Evolutionary conservation across 2,113 vertebrate genomes (phyloP), one percentile per base, ranked within the genome.

Genomic region (Leucoraja erinaceus): DNA sequence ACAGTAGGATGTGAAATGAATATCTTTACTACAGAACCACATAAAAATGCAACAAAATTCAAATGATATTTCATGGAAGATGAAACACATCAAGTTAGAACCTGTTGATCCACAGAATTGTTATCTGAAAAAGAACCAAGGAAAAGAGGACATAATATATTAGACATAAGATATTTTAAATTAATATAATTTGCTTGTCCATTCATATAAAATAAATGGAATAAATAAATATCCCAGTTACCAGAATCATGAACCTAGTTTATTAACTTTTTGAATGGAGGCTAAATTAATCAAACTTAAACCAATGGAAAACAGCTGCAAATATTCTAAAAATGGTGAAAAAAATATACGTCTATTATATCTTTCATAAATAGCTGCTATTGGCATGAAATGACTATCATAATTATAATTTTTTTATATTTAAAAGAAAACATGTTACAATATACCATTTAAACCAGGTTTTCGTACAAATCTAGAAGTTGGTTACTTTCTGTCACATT

Each of bases 21-120:
- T 83, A 94, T 61, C 28, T 56, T 92, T 83, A 70, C 79, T 61
- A 93, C 76, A 61, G 72, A 93, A 70, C 79, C 33, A 94, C 93
- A 33, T 14, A 56, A 72, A 92, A 93, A 93, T 95, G 96, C 95
- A 95, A 95, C 94, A 94, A 93, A 96, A 96, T 96, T 95, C 94
- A 96, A 94, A 96, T 93, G 94, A 94, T 93, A 95, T 94, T 95
- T 96, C 78, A 91, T 94, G 92, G 94, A 96, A 96, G 86, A 95
- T 12, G 70, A 95, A 75, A 77, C 95, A 94, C 90, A 95, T 93
- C 93, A 96, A 97, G 95, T 96, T 94, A 94, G 97, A 98, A 99
- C 99, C 99, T 99, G 98, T 97, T 98, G 96, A 95, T 99, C 98
- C 98, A 98, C 96, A 97, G 97, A 97, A 97, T 94, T 95, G 98